Evolutionary conservation across 35 echinoderm and acorn worm species (phyloP).

Genomic region (Apostichopus japonicus): DNA sequence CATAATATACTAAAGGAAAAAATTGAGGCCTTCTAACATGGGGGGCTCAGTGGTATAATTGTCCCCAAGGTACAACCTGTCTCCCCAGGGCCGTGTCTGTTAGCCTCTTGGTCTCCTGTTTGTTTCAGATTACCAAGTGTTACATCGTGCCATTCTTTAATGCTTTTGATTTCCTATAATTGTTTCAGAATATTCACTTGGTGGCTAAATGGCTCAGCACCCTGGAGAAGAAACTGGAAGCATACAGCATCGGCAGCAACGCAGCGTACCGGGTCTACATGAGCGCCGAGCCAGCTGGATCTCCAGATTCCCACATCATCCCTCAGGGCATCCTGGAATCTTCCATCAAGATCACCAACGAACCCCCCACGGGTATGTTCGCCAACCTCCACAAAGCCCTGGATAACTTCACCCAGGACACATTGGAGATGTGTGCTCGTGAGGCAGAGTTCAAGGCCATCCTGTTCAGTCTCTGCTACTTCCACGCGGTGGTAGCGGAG

Average conservation of each 20-base stretch:
- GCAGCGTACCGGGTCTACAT: constrained; percentile 91
- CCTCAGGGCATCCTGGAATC: constrained; percentile 96
- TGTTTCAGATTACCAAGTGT: no score
- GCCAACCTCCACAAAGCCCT: constrained; percentile 98
- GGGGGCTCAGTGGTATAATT: no score
- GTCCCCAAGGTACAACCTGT: no score
- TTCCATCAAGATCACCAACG: constrained; percentile 99
- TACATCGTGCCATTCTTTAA: no score
- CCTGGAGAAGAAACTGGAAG: constrained; percentile 95
- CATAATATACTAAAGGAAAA: no score
- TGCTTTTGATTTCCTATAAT: no score
- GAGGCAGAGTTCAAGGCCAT: constrained; percentile 98
- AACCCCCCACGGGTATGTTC: constrained; percentile 99
- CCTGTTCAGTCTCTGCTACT: constrained; percentile 98
- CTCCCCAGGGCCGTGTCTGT: no score
- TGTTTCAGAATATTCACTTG: constrained; percentile 95
- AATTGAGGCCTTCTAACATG: no score
- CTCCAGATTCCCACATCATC: constrained; percentile 89
- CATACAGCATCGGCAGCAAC: constrained; percentile 86
- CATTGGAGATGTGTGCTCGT: constrained; percentile 97
- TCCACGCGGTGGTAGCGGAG: constrained; percentile 98
- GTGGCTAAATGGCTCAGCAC: constrained; percentile 99
- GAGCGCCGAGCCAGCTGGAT: constrained; percentile 91
- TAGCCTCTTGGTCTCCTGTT: no score
- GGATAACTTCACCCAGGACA: constrained; percentile 98